Base-by-base conservation (phyloP, 2,113 vertebrate genomes). In the Eurypyga helias region DNA sequence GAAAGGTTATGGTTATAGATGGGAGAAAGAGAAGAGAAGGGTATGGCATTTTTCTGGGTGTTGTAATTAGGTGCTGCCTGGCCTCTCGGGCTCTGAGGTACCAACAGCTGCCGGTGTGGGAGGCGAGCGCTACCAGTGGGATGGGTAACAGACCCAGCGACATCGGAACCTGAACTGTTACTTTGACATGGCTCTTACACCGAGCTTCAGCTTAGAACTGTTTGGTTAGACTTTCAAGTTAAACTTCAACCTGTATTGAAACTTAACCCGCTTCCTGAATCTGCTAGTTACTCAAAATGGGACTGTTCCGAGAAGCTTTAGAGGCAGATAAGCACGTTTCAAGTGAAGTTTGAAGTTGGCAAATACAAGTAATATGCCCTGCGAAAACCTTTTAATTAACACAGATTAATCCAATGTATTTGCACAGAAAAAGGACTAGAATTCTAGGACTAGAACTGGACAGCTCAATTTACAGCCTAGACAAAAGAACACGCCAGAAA, bases 41-140 rank as follows among this genome's bases (percentile, higher is more conserved):
- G 21, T 7, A 15, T 2, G 17, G 38, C 16, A 1, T 11, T 5
- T 28, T 9, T 2, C 20, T 7, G 55, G 34, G 10, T 3, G 38
- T 2, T 18, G 34, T 13, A 13, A 9, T 41, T 41, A 41, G 41
- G 41, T 41, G 12, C 41, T 41, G 12, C 41, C 41, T 41, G 41
- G 41, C 41, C 41, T 41, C 41, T 41, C 41, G 41, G 41, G 41
- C 41, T 41, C 41, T 41, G 41, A 41, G 41, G 41, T 41, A 41
- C 41, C 41, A 41, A 12, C 21, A 6, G 62, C 45, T 5, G 41
- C 48, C 3, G 31, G 28, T 6, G 41, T 13, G 12, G 1, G 33
- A 4, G n/a, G 46, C 48, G 7, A 19, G 11, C 7, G 25, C 23
- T 2, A 34, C 13, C 5, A 0, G 1, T 5, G 24, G 5, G 12